A percentile compares a stretch with the other conserved stretches of the same genome.
Conservation (phyloP, 2,797 vertebrate species). For the Sylvia borin region DNA sequence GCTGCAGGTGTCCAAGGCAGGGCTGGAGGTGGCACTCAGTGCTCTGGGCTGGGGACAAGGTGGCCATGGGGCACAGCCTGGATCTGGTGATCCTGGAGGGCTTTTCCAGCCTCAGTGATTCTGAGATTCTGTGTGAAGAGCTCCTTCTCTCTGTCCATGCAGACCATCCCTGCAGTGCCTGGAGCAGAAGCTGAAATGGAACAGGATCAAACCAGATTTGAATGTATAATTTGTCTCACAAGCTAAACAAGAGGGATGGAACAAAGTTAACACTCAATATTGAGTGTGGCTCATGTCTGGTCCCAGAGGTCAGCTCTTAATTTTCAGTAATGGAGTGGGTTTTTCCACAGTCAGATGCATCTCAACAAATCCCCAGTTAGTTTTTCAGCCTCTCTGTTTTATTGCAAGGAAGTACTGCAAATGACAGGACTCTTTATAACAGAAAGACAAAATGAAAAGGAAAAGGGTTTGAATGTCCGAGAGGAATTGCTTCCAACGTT, state of each 20-base stretch:
- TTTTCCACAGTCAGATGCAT: neutral
- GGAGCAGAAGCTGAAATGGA: neutral
- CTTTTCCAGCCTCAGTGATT: rapidly evolving
- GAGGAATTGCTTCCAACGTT: neutral
- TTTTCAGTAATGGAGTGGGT: neutral
- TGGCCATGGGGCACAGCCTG: neutral
- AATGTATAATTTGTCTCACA: neutral
- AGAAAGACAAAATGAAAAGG: neutral
- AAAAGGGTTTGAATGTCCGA: neutral
- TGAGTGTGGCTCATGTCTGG: neutral
- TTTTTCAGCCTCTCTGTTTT: neutral
- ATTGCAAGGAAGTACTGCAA: neutral
- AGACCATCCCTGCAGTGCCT: too few relatives aligned
- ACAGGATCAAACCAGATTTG: neutral
- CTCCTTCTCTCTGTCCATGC: rapidly evolving
- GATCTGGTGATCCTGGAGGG: rapidly evolving
- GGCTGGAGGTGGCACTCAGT: neutral
- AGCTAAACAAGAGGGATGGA: neutral
- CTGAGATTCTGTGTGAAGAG: neutral
- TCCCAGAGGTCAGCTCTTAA: neutral
- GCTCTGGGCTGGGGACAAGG: neutral
- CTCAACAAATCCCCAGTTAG: neutral
- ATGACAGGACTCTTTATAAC: neutral
- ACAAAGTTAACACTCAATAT: neutral
- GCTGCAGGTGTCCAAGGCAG: neutral